phyloP scores from a whole-genome alignment of 2,888 invertebrate species.

The Yponomeuta malinellus region DNA sequence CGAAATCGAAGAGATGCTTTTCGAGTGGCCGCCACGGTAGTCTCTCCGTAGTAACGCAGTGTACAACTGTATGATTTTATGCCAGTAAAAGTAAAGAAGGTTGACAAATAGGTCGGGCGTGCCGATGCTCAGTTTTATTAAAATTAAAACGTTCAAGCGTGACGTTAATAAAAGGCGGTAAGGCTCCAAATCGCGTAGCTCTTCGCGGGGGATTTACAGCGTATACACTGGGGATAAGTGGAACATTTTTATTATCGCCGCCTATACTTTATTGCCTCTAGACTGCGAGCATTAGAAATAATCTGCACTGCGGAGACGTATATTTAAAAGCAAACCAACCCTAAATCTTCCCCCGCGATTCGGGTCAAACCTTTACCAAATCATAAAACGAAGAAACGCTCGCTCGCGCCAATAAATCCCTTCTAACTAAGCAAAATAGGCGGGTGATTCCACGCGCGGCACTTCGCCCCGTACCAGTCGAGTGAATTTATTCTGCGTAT shows the following conservation, averaged over 20 bases:
- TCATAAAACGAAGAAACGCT: slow-evolving; percentile 4
- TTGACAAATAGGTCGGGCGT: slow-evolving; percentile 74
- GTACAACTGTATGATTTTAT: slow-evolving; percentile 71
- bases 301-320: slow-evolving; percentile 51
- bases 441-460: slow-evolving; percentile 53
- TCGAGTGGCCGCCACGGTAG: slow-evolving; percentile 44
- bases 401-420: slow-evolving; percentile 50
- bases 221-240: slow-evolving; percentile 58
- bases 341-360: slow-evolving; percentile 6
- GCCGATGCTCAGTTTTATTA: slow-evolving; percentile 73
- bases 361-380: slow-evolving; percentile 6
- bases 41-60: slow-evolving; percentile 45
- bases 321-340: slow-evolving; percentile 20
- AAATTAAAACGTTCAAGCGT: slow-evolving; percentile 70
- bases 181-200: slow-evolving; percentile 53
- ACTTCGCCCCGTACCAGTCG: slow-evolving; percentile 66
- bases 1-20: slow-evolving; percentile 61
- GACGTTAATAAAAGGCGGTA: slow-evolving; percentile 64
- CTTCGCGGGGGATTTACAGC: slow-evolving; percentile 54
- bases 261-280: slow-evolving; percentile 64
- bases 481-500: slow-evolving; percentile 60
- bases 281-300: slow-evolving; percentile 65
- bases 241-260: slow-evolving; percentile 69
- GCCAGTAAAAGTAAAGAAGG: slow-evolving; percentile 73
- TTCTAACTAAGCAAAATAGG: slow-evolving; percentile 45